These are phyloP conservation scores for Sapajus apella DNA, from an alignment of 2,113 vertebrate genomes.

Conservation along the genomic window DNA sequence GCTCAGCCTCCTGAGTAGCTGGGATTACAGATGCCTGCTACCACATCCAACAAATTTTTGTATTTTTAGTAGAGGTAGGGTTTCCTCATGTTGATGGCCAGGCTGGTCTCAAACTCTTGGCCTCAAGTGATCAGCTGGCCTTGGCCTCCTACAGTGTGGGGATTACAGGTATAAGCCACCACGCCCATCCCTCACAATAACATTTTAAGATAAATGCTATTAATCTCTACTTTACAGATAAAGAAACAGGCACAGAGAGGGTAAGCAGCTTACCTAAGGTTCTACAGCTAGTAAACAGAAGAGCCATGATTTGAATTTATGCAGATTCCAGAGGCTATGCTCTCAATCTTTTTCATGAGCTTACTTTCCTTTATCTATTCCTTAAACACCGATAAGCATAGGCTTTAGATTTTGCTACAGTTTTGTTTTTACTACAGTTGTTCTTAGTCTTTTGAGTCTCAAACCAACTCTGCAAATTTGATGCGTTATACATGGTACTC, in stretches of 20 bases:
- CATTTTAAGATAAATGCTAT: not conserved
- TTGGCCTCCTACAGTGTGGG: too few relatives aligned
- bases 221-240: not conserved
- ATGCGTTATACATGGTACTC: not conserved
- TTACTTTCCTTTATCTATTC: not conserved
- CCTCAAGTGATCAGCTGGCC: too few relatives aligned
- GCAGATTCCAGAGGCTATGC: not conserved
- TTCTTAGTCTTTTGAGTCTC: not conserved
- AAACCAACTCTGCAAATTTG: not conserved
- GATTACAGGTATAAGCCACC: too few relatives aligned
- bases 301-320: not conserved
- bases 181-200: not conserved
- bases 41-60: too few relatives aligned
- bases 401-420: not conserved
- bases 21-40: too few relatives aligned
- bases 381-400: not conserved
- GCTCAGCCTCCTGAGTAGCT: too few relatives aligned
- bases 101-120: too few relatives aligned
- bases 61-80: too few relatives aligned
- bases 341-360: not conserved
- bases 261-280: not conserved
- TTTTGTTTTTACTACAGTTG: not conserved
- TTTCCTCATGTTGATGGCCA: too few relatives aligned
- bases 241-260: not conserved
- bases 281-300: not conserved